These are phyloP conservation scores for Agrochola lota DNA, from an alignment of 2,888 invertebrate genomes.

Conservation along the genomic window DNA sequence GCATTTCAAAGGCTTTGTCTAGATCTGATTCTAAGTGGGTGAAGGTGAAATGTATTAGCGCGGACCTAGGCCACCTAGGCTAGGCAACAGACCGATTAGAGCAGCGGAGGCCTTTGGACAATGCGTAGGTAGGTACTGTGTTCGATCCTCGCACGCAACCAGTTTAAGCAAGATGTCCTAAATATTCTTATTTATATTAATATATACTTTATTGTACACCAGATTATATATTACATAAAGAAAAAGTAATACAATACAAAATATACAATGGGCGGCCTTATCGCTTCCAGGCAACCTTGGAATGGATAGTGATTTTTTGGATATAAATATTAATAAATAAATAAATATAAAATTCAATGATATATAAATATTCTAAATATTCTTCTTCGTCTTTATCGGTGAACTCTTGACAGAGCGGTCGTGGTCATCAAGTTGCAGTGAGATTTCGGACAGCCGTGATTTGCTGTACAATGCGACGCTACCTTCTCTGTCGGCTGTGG, in stretches of 20 bases:
- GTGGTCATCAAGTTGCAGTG: neutral
- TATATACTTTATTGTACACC: too few relatives aligned
- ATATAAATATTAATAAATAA: too few relatives aligned
- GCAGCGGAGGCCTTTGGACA: neutral
- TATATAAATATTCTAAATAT: too few relatives aligned
- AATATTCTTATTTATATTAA: too few relatives aligned
- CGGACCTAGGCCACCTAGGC: neutral
- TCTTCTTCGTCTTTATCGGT: neutral
- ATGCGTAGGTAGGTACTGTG: too few relatives aligned
- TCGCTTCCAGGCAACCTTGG: too few relatives aligned
- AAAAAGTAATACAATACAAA: too few relatives aligned
- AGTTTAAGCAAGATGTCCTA: neutral
- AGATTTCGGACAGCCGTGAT: neutral
- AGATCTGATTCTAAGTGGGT: conserved; percentile 33
- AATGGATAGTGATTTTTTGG: too few relatives aligned
- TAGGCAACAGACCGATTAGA: conserved; percentile 1
- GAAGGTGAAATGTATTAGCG: conserved; percentile 52
- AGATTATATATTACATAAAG: too few relatives aligned
- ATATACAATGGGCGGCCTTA: too few relatives aligned
- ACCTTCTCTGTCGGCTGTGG: neutral
- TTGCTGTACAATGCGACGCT: neutral
- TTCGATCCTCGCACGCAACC: neutral
- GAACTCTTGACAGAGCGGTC: neutral
- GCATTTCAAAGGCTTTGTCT: conserved; percentile 57
- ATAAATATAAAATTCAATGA: too few relatives aligned